Evolutionary conservation across 1,140 invertebrate species (phyloP).

Genomic region (Anagrus nilaparvatae): DNA sequence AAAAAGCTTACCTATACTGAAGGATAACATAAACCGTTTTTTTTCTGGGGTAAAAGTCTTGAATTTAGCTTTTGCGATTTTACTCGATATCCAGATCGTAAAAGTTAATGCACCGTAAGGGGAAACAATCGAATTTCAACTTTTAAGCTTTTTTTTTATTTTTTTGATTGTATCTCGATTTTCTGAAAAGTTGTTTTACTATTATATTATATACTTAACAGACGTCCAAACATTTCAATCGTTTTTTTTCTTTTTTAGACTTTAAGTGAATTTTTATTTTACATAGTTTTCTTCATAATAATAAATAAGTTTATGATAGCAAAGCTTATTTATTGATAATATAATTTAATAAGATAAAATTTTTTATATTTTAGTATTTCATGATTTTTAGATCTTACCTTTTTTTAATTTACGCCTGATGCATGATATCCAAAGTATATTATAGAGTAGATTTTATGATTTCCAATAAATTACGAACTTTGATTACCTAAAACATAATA

Average conservation of each 20-base stretch:
- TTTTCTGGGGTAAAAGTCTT: no score
- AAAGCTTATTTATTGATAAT: no score
- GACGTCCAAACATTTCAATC: conserved; percentile 23
- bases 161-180: conserved; percentile 23
- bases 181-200: conserved; percentile 23
- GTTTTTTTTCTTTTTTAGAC: conserved; percentile 14
- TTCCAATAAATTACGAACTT: no score
- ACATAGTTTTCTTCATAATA: background rate
- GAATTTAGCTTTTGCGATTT: no score
- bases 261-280: background rate
- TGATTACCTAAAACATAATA: no score
- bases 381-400: background rate
- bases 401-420: background rate
- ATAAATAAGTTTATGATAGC: no score
- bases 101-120: conserved; percentile 31
- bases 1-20: no score
- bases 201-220: no score
- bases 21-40: no score
- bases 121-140: conserved; percentile 30
- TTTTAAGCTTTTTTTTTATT: conserved; percentile 13
- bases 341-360: background rate
- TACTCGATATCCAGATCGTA: conserved; percentile 29
- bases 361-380: conserved; percentile 1
- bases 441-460: no score
- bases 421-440: background rate